Evolutionary conservation across 2,888 invertebrate species (phyloP).

Genomic region (Amphipyra tragopoginis): DNA sequence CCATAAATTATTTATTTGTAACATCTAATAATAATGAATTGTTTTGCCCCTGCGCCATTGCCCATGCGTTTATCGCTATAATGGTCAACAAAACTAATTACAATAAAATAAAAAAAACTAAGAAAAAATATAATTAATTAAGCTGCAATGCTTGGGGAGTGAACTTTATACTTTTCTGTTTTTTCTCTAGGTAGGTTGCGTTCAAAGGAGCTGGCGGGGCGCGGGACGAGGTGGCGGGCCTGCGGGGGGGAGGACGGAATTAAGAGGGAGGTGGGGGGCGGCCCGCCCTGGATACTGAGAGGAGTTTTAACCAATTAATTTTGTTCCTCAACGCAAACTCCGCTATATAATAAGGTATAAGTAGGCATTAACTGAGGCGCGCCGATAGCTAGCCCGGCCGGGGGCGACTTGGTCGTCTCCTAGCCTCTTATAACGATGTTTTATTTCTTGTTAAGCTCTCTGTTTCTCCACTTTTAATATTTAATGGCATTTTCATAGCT

Average conservation of each 20-base stretch:
- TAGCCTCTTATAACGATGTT: slow-evolving; percentile 88
- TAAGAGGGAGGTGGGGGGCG: slow-evolving; percentile 84
- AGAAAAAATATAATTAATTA: slow-evolving; percentile 76
- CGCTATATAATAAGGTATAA: slow-evolving; percentile 90
- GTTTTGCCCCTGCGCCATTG: no score
- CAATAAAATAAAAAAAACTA: slow-evolving; percentile 24
- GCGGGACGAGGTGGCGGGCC: slow-evolving; percentile 69
- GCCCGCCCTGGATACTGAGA: slow-evolving; percentile 90
- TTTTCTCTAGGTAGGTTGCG: slow-evolving; percentile 90
- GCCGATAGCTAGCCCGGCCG: slow-evolving; percentile 87
- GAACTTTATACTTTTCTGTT: slow-evolving; percentile 89
- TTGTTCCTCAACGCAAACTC: slow-evolving; percentile 91
- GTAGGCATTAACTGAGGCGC: slow-evolving; percentile 89
- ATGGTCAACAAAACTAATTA: not conserved
- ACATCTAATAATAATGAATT: no score
- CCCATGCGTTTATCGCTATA: not conserved
- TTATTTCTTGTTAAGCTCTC: slow-evolving; percentile 90
- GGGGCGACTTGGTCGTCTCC: slow-evolving; percentile 82
- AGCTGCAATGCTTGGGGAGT: slow-evolving; percentile 81
- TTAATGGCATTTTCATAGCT: slow-evolving; percentile 89
- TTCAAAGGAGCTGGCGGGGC: slow-evolving; percentile 88
- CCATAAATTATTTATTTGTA: no score
- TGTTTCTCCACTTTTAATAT: slow-evolving; percentile 90
- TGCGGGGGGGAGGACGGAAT: slow-evolving; percentile 79
- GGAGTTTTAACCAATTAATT: slow-evolving; percentile 91